phyloP scores from a whole-genome alignment of 2,797 vertebrate species.

The Varecia variegata region DNA sequence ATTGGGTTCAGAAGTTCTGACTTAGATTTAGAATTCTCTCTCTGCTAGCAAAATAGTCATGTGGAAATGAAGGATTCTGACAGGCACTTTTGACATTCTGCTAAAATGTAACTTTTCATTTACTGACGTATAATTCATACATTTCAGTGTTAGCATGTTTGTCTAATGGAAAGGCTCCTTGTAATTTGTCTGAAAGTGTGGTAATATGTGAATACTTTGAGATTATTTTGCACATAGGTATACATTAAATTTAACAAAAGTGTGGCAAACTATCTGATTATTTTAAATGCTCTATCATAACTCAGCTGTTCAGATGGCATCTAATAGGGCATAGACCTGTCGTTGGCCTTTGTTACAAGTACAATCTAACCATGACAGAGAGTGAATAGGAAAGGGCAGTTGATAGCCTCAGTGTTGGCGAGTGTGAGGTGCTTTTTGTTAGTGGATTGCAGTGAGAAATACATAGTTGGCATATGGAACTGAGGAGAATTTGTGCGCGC shows the following conservation, averaged over 20 bases:
- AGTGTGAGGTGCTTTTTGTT: not conserved
- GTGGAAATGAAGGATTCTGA: not conserved
- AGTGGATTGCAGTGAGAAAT: not conserved
- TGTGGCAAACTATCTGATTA: not conserved
- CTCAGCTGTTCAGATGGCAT: not conserved
- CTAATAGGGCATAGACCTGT: not conserved
- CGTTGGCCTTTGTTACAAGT: not conserved
- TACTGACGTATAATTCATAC: not conserved
- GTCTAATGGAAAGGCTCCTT: not conserved
- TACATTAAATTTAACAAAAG: not conserved
- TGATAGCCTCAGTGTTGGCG: rapidly evolving
- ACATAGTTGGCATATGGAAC: not conserved
- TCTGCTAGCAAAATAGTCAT: not conserved
- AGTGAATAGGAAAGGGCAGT: not conserved
- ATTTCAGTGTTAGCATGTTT: not conserved
- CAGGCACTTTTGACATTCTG: not conserved
- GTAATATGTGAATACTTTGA: not conserved
- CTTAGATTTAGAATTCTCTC: not conserved
- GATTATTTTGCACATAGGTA: not conserved
- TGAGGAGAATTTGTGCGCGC: not conserved
- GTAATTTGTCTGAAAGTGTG: not conserved
- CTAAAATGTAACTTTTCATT: not conserved
- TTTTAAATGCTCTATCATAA: not conserved
- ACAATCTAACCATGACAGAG: not conserved
- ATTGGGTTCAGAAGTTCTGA: not conserved